Conservation (phyloP, 92 coral and sea anemone genomes). For the Diadumene lineata region DNA sequence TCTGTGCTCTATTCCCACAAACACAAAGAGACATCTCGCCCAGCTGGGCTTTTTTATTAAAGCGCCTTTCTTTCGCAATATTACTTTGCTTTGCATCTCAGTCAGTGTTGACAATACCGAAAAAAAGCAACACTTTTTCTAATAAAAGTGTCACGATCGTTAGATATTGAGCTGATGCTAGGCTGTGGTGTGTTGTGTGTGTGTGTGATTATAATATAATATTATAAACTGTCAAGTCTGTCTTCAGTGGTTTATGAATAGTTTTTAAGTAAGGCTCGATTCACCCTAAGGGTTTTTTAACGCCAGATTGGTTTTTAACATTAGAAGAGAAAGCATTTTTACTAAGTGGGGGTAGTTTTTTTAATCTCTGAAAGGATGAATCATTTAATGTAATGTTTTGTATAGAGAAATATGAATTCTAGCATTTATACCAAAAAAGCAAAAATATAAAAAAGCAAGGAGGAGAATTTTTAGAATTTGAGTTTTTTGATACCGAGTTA, state of each 20-base stretch:
- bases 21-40: not conserved
- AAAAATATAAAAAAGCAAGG: not conserved
- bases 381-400: conserved; percentile 15
- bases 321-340: conserved; percentile 35
- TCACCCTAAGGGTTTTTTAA: conserved; percentile 23
- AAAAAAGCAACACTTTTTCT: not conserved
- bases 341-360: conserved; percentile 34
- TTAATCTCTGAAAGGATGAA: conserved; percentile 25
- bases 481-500: too few relatives aligned
- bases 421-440: not conserved
- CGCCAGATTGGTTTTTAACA: conserved; percentile 35
- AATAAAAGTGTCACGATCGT: conserved; percentile 7
- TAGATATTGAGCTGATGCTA: not conserved
- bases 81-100: conserved; percentile 4
- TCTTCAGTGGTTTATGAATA: not conserved
- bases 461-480: too few relatives aligned
- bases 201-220: not conserved
- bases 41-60: not conserved
- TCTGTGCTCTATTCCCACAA: not conserved
- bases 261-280: conserved; percentile 25
- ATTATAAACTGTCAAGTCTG: conserved; percentile 31
- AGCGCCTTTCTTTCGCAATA: conserved; percentile 8
- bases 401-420: conserved; percentile 7
- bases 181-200: too few relatives aligned
- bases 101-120: conserved; percentile 4